These are phyloP conservation scores for Eumeta japonica DNA, from an alignment of 1,140 invertebrate species.

Conservation along the genomic window DNA sequence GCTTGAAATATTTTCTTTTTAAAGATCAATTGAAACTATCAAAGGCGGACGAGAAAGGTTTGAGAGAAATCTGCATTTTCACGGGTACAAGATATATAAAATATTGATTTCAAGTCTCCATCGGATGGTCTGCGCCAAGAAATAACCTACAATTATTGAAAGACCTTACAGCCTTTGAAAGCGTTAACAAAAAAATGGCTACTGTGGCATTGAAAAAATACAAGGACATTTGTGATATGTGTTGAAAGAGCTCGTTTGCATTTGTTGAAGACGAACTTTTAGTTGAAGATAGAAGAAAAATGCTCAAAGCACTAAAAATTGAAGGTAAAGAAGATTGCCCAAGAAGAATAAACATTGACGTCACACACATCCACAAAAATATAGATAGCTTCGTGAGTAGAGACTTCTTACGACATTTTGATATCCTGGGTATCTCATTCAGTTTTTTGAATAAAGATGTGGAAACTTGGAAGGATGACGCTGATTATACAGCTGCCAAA, in stretches of 20 bases:
- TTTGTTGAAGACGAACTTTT: conserved; percentile 27
- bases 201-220: conserved; percentile 19
- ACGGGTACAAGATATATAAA: conserved; percentile 18
- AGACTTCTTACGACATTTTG: conserved; percentile 9
- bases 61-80: conserved; percentile 24
- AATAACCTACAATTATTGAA: conserved; percentile 25
- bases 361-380: conserved; percentile 11
- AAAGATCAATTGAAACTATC: conserved; percentile 21
- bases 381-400: conserved; percentile 14
- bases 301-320: conserved; percentile 10
- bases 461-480: conserved; percentile 11
- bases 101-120: conserved; percentile 20
- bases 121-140: conserved; percentile 13
- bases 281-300: conserved; percentile 16
- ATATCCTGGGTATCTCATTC: conserved; percentile 7
- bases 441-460: no score
- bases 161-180: conserved; percentile 16
- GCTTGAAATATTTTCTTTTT: conserved; percentile 37
- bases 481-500: no score
- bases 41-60: conserved; percentile 16
- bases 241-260: conserved; percentile 20
- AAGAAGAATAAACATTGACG: no score
- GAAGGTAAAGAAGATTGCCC: conserved; percentile 8
- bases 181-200: conserved; percentile 15
- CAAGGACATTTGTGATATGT: conserved; percentile 24